Percentiles rank a stretch among this genome's conserved stretches.
Evolutionary conservation across 2,113 vertebrate species (phyloP).

Genomic region (Gopherus flavomarginatus): DNA sequence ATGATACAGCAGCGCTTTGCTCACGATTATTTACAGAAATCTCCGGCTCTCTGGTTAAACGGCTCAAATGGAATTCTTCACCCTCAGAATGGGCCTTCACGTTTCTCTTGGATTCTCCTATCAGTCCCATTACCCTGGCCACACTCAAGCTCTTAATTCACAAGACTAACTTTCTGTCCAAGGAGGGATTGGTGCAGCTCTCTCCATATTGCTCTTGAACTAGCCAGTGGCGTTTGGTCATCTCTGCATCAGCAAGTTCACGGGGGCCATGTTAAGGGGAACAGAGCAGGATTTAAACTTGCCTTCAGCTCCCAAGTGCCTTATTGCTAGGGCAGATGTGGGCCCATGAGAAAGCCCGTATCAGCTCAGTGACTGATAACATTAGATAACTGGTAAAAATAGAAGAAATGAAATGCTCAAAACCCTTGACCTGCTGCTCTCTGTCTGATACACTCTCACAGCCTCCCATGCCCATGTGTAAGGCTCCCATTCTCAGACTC

Average conservation of each 20-base stretch:
- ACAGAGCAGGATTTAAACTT: background rate
- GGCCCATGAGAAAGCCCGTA: background rate
- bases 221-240: background rate
- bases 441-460: background rate
- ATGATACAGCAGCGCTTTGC: background rate
- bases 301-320: background rate
- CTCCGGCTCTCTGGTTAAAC: background rate
- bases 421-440: background rate
- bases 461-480: background rate
- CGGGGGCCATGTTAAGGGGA: background rate
- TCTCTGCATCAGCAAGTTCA: background rate
- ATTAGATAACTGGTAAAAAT: background rate
- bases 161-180: background rate
- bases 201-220: background rate
- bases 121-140: accelerated
- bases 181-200: background rate
- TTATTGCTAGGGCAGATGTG: background rate
- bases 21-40: accelerated
- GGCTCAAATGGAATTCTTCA: accelerated
- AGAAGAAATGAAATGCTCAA: background rate
- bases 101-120: accelerated
- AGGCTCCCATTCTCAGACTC: background rate
- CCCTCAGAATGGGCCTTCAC: background rate
- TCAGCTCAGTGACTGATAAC: background rate
- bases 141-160: background rate